A percentile compares a stretch with the other conserved stretches of the same genome.
Evolutionary conservation across 2,888 invertebrate genomes (phyloP).

Genomic region (Panopea generosa): DNA sequence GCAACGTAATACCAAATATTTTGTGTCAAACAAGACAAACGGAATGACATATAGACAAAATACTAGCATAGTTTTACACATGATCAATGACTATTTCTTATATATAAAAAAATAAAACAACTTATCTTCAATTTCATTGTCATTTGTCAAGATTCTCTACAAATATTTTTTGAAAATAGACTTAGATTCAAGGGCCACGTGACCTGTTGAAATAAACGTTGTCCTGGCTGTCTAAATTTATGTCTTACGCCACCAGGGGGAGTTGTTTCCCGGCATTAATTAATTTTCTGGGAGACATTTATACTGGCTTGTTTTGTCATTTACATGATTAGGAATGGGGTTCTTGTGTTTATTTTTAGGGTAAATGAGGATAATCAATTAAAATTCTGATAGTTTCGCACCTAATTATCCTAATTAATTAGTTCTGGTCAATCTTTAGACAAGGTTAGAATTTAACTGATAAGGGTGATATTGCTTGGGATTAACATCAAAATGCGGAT

Average conservation of each 20-base stretch:
- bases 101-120: too few relatives aligned
- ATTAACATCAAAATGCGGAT: not conserved
- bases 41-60: too few relatives aligned
- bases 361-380: constrained; percentile 39
- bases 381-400: constrained; percentile 24
- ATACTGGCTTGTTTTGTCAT: not conserved
- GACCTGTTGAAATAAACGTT: too few relatives aligned
- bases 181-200: too few relatives aligned
- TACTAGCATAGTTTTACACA: too few relatives aligned
- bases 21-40: too few relatives aligned
- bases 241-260: not conserved
- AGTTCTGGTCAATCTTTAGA: not conserved
- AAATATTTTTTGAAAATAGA: too few relatives aligned
- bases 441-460: not conserved
- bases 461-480: not conserved
- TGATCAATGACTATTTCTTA: too few relatives aligned
- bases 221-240: not conserved
- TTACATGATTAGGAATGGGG: constrained; percentile 6
- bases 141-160: too few relatives aligned
- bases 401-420: constrained; percentile 18
- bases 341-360: constrained; percentile 32
- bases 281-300: not conserved
- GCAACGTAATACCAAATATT: too few relatives aligned
- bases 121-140: too few relatives aligned
- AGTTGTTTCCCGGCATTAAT: not conserved